Conservation (phyloP, 1,140 invertebrate genomes). For the Hylyphantes graminicola region DNA sequence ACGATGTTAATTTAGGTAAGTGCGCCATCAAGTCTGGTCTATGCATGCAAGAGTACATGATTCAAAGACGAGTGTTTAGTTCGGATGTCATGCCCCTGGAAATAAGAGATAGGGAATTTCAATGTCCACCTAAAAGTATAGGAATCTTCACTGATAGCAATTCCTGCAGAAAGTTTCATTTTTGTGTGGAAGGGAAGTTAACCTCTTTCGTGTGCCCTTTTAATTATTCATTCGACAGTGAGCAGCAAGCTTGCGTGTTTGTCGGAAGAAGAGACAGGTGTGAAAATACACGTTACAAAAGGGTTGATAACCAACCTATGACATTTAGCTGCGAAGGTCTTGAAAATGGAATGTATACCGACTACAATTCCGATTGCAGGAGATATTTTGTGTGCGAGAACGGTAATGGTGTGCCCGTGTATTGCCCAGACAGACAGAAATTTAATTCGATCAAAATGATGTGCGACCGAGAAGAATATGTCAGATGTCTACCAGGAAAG, state of each 20-base stretch:
- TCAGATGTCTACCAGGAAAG: background rate
- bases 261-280: background rate
- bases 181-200: constrained; percentile 38
- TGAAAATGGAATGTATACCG: constrained; percentile 57
- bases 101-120: background rate
- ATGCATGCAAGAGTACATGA: background rate
- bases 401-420: constrained; percentile 24
- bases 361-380: constrained; percentile 31
- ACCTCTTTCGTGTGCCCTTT: constrained; percentile 48
- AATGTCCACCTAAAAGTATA: background rate
- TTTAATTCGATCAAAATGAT: constrained; percentile 48
- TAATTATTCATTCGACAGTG: background rate
- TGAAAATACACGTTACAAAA: background rate
- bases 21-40: background rate
- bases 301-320: background rate
- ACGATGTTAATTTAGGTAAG: background rate
- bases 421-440: constrained; percentile 52
- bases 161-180: constrained; percentile 46
- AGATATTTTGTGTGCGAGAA: constrained; percentile 59
- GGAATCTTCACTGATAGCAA: constrained; percentile 26
- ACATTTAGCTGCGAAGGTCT: constrained; percentile 27
- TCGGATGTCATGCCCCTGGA: background rate
- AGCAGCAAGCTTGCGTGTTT: background rate
- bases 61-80: constrained; percentile 7
- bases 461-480: constrained; percentile 44